A percentile compares a stretch with the other conserved stretches of the same genome.
Evolutionary conservation across 2,888 invertebrate species (phyloP).

Genomic region (Timema cristinae): DNA sequence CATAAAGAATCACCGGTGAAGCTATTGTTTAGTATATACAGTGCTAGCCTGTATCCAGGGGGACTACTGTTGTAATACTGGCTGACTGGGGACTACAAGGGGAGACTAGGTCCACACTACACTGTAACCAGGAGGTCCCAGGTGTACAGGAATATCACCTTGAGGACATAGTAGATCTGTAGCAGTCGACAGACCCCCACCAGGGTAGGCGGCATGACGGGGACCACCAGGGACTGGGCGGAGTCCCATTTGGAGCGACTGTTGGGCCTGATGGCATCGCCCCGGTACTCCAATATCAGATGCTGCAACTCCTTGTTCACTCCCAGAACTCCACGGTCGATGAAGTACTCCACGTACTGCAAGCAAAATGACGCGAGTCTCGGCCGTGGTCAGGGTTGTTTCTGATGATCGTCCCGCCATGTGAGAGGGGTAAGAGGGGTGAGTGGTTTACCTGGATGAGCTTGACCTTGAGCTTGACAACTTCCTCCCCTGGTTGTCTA

Average conservation of each 20-base stretch:
- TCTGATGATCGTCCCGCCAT: background rate
- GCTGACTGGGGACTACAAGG: too few relatives aligned
- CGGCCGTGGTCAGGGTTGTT: too few relatives aligned
- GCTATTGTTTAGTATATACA: too few relatives aligned
- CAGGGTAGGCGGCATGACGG: slow-evolving; percentile 70
- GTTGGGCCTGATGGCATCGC: slow-evolving; percentile 59
- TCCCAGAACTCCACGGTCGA: slow-evolving; percentile 68
- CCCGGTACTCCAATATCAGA: slow-evolving; percentile 66
- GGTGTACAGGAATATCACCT: slow-evolving; percentile 46
- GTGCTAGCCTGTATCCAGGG: too few relatives aligned
- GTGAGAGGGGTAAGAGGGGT: slow-evolving; percentile 2
- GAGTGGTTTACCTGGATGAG: slow-evolving; percentile 48
- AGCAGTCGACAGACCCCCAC: slow-evolving; percentile 66
- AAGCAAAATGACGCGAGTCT: slow-evolving; percentile 30
- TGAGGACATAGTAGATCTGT: slow-evolving; percentile 68
- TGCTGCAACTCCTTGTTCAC: slow-evolving; percentile 65
- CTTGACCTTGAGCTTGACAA: slow-evolving; percentile 54
- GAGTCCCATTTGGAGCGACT: slow-evolving; percentile 63
- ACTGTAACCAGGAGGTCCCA: too few relatives aligned
- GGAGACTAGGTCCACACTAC: too few relatives aligned
- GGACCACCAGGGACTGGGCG: slow-evolving; percentile 61
- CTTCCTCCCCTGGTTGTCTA: slow-evolving; percentile 64
- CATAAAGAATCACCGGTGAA: too few relatives aligned
- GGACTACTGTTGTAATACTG: too few relatives aligned
- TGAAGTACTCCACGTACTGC: slow-evolving; percentile 70